Conservation (phyloP, 2,113 vertebrate genomes). For the Lophochroa leadbeateri region DNA sequence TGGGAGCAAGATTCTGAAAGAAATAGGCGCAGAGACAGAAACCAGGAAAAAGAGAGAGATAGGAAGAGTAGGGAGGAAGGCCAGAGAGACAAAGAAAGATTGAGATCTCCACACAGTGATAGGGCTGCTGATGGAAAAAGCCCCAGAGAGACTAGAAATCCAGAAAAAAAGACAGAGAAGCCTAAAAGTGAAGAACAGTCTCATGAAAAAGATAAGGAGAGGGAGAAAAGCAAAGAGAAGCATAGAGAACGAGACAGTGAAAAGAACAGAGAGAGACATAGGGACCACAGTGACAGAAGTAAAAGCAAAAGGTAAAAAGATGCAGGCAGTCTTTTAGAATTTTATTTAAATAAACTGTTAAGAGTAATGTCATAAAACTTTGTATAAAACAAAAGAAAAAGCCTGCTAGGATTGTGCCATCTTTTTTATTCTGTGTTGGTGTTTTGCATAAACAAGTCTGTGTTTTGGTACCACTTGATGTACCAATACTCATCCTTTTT, state of each 20-base stretch:
- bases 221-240: conserved; percentile 77
- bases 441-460: conserved; percentile 72
- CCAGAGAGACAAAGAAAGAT: conserved; percentile 81
- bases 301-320: conserved; percentile 82
- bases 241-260: conserved; percentile 74
- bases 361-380: conserved; percentile 52
- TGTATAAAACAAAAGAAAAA: conserved; percentile 22
- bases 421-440: conserved; percentile 71
- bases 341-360: conserved; percentile 63
- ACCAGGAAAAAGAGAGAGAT: conserved; percentile 79
- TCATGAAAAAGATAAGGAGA: conserved; percentile 81
- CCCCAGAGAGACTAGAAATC: conserved; percentile 72
- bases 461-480: conserved; percentile 61
- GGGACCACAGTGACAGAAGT: conserved; percentile 85
- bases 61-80: conserved; percentile 78
- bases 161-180: conserved; percentile 84
- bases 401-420: conserved; percentile 78
- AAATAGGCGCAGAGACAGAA: conserved; percentile 79
- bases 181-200: conserved; percentile 83
- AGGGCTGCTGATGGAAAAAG: conserved; percentile 73
- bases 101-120: conserved; percentile 72
- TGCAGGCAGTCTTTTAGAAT: conserved; percentile 52
- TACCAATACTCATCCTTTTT: conserved; percentile 70
- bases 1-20: conserved; percentile 81
- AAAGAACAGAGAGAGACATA: conserved; percentile 82